Evolutionary conservation across 1,140 invertebrate species (phyloP), one percentile per base, ranked within the genome.

Genomic region (Solen grandis): DNA sequence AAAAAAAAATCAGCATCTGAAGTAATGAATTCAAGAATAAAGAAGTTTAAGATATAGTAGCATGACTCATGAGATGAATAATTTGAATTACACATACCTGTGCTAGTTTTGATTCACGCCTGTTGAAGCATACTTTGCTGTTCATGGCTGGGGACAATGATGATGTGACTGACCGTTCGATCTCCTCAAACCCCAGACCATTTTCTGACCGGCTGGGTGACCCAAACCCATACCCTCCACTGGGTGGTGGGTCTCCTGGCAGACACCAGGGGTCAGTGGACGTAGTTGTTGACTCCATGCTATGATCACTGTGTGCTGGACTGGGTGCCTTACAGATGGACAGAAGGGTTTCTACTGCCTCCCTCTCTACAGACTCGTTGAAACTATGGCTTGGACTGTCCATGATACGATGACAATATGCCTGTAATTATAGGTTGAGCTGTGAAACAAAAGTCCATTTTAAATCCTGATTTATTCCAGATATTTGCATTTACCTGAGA

Each of bases 341-440:
- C n/a, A 87, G 27, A 5, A 87, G 65, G 0, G 84, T 85, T 60
- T 87, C 86, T 38, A 87, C 83, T 13, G 86, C 86, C 36, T 86
- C 84, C 68, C 85, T 70, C 50, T 86, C 86, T 2, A 79, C 80
- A 57, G 81, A 46, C 46, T 85, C 76, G 22, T 80, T 66, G 31
- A 72, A 38, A 22, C 46, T 59, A 22, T 75, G 29, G 14, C 46
- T 54, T 27, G 25, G 36, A 8, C 16, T 13, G 29, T 22, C 74
- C 68, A 60, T 35, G 13, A 19, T n/a, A 10, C n/a, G n/a, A n/a
- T 55, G 29, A 13, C n/a, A 25, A 4, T n/a, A 31, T 55, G 22
- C 41, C 41, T 46, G 41, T 8, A 46, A 46, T 8, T 69, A 36
- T 22, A 80, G 38, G 2, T 73, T 50, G 29, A 55, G 38, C 5